A percentile compares a stretch with the other conserved stretches of the same genome.
Conservation (phyloP, 2,797 vertebrate genomes). For the Tangara arthus region DNA sequence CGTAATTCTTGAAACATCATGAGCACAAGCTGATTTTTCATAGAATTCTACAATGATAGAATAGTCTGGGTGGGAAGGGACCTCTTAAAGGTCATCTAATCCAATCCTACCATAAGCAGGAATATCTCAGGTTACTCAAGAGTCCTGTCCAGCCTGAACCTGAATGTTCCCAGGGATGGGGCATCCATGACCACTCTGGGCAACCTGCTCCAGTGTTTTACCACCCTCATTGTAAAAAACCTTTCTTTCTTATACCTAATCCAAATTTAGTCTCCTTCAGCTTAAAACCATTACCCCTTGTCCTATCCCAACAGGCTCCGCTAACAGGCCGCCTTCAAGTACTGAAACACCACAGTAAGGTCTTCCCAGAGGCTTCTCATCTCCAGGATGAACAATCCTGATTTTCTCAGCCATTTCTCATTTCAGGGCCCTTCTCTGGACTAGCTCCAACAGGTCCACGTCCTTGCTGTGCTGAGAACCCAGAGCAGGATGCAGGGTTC, state of each 20-base stretch:
- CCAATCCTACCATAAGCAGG: neutral
- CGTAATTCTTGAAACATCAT: neutral
- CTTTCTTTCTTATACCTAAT: neutral
- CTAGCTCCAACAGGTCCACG: accelerated
- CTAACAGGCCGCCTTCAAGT: neutral
- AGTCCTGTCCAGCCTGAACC: neutral
- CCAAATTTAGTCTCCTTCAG: neutral
- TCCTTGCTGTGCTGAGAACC: neutral
- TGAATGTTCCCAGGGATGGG: neutral
- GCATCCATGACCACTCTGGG: neutral
- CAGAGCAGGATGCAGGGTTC: neutral
- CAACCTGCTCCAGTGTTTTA: neutral
- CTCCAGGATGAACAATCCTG: neutral
- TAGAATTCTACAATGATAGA: neutral
- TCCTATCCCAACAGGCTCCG: neutral
- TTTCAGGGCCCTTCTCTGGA: neutral
- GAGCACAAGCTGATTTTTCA: neutral
- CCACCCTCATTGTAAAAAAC: neutral
- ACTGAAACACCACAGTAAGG: neutral
- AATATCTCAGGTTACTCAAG: neutral
- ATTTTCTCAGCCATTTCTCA: neutral
- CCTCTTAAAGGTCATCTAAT: neutral
- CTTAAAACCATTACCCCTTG: neutral
- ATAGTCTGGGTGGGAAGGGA: neutral
- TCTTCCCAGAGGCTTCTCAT: neutral